These are phyloP conservation scores for Herpetotheres cachinnans DNA, from an alignment of 2,113 vertebrate genomes.

Conservation along the genomic window DNA sequence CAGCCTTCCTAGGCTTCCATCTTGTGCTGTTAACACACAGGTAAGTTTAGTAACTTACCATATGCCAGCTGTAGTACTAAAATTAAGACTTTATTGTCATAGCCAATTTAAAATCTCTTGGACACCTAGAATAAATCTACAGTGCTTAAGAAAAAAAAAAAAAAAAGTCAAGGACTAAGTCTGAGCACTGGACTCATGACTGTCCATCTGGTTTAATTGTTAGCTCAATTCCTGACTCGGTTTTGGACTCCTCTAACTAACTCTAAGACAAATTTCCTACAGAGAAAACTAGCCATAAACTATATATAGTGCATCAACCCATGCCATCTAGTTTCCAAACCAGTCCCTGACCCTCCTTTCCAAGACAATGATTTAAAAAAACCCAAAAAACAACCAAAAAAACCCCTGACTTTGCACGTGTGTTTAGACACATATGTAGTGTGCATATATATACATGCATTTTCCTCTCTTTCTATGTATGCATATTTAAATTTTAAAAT, in stretches of 20 bases:
- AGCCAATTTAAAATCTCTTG: neutral
- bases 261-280: neutral
- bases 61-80: neutral
- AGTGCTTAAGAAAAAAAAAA: neutral
- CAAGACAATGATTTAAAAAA: neutral
- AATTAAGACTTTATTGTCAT: neutral
- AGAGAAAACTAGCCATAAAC: neutral
- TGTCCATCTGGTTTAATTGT: neutral
- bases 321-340: neutral
- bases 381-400: accelerated
- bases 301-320: neutral
- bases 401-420: accelerated
- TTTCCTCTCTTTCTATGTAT: neutral
- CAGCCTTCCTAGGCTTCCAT: neutral
- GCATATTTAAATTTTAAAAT: neutral
- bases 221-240: neutral
- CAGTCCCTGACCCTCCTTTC: neutral
- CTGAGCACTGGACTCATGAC: neutral
- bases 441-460: neutral
- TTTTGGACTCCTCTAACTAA: neutral
- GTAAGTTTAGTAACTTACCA: neutral
- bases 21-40: neutral
- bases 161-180: neutral
- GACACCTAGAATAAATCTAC: neutral
- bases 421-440: neutral